Percentiles rank a stretch among this genome's conserved stretches.
Evolutionary conservation across 2,797 vertebrate species (phyloP).

Genomic region (Xenops minutus): DNA sequence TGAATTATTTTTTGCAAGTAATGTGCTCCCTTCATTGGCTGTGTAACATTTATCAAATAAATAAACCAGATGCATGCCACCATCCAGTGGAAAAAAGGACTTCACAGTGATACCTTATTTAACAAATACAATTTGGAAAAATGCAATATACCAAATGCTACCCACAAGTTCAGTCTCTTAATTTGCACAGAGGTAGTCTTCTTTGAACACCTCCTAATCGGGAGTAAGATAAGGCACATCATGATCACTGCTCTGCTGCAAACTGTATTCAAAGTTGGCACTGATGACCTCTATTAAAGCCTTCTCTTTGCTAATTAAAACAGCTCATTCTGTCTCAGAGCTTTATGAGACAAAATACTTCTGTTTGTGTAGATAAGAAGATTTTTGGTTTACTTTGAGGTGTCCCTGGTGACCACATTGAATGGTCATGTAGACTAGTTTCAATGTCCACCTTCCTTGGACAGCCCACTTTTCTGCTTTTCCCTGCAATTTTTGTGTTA

Average conservation of each 20-base stretch:
- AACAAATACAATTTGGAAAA: constrained; percentile 79
- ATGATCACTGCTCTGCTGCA: not conserved
- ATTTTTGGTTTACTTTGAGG: not conserved
- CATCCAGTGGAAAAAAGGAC: not conserved
- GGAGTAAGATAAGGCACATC: not conserved
- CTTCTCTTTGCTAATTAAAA: not conserved
- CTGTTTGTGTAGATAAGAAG: not conserved
- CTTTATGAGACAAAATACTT: not conserved
- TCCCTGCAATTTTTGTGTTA: not conserved
- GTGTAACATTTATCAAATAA: not conserved
- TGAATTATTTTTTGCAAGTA: not conserved
- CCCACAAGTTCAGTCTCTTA: not conserved
- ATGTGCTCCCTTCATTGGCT: not conserved
- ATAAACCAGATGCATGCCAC: not conserved
- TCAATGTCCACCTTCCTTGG: not conserved
- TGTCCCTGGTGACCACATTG: not conserved
- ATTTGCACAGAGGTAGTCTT: not conserved
- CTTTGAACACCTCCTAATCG: not conserved
- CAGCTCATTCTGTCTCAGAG: not conserved
- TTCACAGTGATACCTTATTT: constrained; percentile 3
- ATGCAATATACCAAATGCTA: constrained; percentile 78
- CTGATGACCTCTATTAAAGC: not conserved
- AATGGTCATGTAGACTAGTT: not conserved
- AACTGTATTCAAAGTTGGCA: not conserved
- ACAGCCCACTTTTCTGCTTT: not conserved